Evolutionary conservation across 2,797 vertebrate genomes (phyloP).

Genomic region (Sylvilagus floridanus): DNA sequence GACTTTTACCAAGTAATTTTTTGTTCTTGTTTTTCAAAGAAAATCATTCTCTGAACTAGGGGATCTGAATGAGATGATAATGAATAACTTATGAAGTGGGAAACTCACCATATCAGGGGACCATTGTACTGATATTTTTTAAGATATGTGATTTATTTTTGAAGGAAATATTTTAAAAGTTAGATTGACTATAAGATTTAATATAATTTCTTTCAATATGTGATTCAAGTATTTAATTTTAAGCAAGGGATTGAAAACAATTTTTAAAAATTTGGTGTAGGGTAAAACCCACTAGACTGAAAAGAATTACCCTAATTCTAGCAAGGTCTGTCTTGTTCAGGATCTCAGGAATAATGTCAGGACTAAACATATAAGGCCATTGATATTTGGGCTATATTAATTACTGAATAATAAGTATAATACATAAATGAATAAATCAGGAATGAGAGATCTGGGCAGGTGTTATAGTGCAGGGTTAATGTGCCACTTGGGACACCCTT

Average conservation of each 20-base stretch:
- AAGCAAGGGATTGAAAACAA: not conserved
- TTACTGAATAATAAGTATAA: slow-evolving; percentile 22
- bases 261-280: not conserved
- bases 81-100: not conserved
- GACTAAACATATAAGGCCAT: not conserved
- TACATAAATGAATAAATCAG: slow-evolving; percentile 22
- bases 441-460: not conserved
- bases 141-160: not conserved
- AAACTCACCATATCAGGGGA: not conserved
- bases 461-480: too few species aligned
- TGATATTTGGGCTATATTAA: slow-evolving; percentile 4
- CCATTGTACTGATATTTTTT: not conserved
- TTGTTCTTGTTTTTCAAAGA: slow-evolving; percentile 34
- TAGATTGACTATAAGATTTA: slow-evolving; percentile 47
- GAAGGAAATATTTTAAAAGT: slow-evolving; percentile 55
- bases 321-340: not conserved
- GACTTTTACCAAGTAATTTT: slow-evolving; percentile 43
- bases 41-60: not conserved
- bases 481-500: too few species aligned
- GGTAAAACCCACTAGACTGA: not conserved
- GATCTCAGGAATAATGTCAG: not conserved
- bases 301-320: not conserved
- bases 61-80: slow-evolving; percentile 25
- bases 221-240: slow-evolving; percentile 33
- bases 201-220: slow-evolving; percentile 27